Evolutionary conservation across 2,888 invertebrate genomes (phyloP), one percentile per base, ranked within the genome.

Genomic region (Xylocampa areola): DNA sequence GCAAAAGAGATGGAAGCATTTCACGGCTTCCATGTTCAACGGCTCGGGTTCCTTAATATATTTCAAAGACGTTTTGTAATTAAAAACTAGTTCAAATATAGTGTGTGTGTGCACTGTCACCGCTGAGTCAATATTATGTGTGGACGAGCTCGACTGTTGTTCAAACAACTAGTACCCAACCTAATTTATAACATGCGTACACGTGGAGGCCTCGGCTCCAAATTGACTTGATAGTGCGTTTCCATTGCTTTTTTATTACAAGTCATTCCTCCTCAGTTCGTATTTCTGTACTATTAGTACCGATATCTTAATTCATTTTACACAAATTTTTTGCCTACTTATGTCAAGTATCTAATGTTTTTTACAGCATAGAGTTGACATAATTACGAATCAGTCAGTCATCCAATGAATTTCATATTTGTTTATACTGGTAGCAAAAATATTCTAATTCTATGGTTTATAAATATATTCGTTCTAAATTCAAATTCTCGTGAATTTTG

Each of bases 111-210:
- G 72, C 79, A 64, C 66, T 79, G 81, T 81, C 81, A 73, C 86
- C 84, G 86, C 86, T 89, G 84, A 73, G 85, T 88, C 82, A 92
- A 92, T 87, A 87, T 89, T 86, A 67, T 74, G 67, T 73, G 73
- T 75, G 70, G 79, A 79, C 80, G 83, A 76, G 78, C 76, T 78
- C 80, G 78, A 76, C 81, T 85, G 84, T 85, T 86, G 85, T 85
- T 76, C 83, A 87, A 90, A 91, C 87, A 90, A 74, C 57, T 71
- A 72, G 77, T 79, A 80, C 80, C 77, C 86, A 85, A 82, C 86
- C 89, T 89, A 91, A 89, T 90, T 90, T 88, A 87, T 77, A 61
- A 50, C 33, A 81, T 73, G 80, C 75, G 66, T 74, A 82, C 86
- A 81, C 79, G 83, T 84, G 84, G 81, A 62, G 52, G n/a, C 39